These are phyloP conservation scores for Ochropleura leucogaster DNA, from an alignment of 2,888 invertebrate genomes.

Conservation along the genomic window DNA sequence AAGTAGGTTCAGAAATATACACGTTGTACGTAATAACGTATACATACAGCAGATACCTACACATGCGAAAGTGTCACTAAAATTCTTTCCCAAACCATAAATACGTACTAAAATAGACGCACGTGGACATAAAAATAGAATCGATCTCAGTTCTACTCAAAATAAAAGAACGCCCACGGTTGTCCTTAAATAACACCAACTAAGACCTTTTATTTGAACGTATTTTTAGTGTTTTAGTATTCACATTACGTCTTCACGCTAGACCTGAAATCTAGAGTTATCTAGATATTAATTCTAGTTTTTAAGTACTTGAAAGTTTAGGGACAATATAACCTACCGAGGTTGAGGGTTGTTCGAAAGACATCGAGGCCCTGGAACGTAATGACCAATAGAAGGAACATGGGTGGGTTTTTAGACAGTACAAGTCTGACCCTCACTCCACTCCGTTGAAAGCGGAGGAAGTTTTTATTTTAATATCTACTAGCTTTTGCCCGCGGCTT, in stretches of 20 bases:
- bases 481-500: no score
- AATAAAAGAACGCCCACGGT: conserved; percentile 17
- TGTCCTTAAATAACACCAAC: neutral
- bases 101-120: conserved; percentile 1
- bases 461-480: no score
- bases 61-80: neutral
- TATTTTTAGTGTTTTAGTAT: neutral
- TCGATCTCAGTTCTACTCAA: neutral
- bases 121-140: conserved; percentile 22
- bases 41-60: neutral
- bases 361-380: no score
- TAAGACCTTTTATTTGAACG: neutral
- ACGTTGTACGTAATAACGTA: neutral
- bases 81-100: neutral
- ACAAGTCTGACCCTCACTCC: no score
- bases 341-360: no score
- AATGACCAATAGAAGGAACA: no score
- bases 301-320: neutral
- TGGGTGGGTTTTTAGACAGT: no score
- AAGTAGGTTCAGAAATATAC: no score
- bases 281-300: neutral
- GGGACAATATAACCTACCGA: no score
- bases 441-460: no score
- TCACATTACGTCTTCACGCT: neutral
- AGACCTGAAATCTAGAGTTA: neutral